Base-by-base conservation (phyloP, 2,888 invertebrate species). In the Palloptera scutellata region DNA sequence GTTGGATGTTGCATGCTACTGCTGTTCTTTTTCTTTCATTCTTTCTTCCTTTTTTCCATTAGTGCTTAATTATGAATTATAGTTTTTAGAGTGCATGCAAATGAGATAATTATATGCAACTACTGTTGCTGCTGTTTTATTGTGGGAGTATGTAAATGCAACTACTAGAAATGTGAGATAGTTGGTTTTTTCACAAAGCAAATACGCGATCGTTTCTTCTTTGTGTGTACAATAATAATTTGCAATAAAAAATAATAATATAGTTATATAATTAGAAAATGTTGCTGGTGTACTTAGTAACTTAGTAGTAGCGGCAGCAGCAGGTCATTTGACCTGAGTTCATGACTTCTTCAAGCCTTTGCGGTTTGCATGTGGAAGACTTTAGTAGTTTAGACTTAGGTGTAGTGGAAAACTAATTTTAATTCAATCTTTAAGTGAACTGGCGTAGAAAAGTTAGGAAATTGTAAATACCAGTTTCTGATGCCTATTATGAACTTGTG, bases 41-140 rank as follows among this genome's bases (percentile, higher is more conserved):
- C 59, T 64, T 48, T 60, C 61, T 60, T 45, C 42, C 4, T 60
- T 30, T 48, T 20, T 61, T 65, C 43, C 30, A 19, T 61, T 62
- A 62, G 61, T 77, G 79, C 78, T 81, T 79, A 81, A 79, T 79
- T 79, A 81, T 79, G 78, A 81, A 81, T 79, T 81, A 79, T 80
- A 79, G 79, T 75, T 75, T 73, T 72, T 68, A 75, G 72, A 72
- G 80, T 81, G 81, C 79, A 79, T 81, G 77, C 76, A 81, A 79
- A 81, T 81, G 80, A 79, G 78, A 81, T 81, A 81, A 79, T 79
- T 81, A 81, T 75, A 73, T 71, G 71, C 54, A 66, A 61, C 55
- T 66, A 73, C 79, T 78, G 75, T 79, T 48, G 48, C 48, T 15
- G 48, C 15, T n/a, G 13, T 6, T 1, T 17, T 30, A 48, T 41